Evolutionary conservation across 2,797 vertebrate genomes (phyloP), one percentile per base, ranked within the genome.

Genomic region (Eospalax fontanierii): DNA sequence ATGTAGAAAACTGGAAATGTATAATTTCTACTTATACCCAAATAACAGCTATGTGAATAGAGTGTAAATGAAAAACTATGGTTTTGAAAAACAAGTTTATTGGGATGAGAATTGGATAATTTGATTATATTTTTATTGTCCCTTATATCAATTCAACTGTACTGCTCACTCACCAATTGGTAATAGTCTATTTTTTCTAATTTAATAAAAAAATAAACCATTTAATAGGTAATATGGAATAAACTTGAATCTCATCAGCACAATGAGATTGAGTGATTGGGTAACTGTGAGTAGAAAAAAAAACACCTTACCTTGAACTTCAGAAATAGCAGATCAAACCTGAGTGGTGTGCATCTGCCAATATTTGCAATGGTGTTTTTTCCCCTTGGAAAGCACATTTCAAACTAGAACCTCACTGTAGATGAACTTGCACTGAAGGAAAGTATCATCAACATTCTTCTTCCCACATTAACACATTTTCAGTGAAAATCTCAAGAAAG

Each of bases 401-500:
- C 65, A 63, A 87, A 85, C 38, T 18, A 82, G 11, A 18, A 24
- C 26, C 26, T 94, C 33, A 38, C 21, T 54, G 1, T 24, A 28
- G 61, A 38, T 50, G 30, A 66, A 40, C 38, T 1, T 70, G 5
- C 26, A 59, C 3, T 63, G 21, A 83, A 93, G 33, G 33, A 15
- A 89, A 93, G 71, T 15, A 81, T 46, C 19, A 35, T 38, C 50
- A 85, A 24, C n/a, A 66, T 71, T 73, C 21, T 6, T 50, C 4
- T 93, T 83, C 66, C 7, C 33, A 1, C 68, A 92, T 73, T 54
- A 38, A 78, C 28, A 38, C 73, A 26, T 74, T 96, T 94, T 96
- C 24, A 93, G 90, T 95, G 88, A 38, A 75, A 30, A 87, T 35
- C 90, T 96, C 38, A 22, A 75, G 66, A 95, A 66, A 92, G 78